phyloP scores from a whole-genome alignment of 1,140 invertebrate species.

The Drosophila nigromelanica region DNA sequence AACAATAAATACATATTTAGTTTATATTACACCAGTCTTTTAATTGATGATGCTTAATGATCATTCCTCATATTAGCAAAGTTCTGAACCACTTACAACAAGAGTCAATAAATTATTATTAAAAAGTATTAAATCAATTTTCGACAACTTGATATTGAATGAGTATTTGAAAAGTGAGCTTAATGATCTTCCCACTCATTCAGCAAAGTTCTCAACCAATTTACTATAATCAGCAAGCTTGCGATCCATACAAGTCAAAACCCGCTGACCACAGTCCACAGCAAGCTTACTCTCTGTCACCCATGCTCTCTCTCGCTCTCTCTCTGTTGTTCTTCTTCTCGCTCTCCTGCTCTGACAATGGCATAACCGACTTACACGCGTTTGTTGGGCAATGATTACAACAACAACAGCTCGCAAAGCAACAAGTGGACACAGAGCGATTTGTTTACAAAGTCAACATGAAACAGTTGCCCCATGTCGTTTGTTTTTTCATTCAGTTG shows the following conservation, averaged over 20 bases:
- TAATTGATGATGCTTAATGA: too few relatives aligned
- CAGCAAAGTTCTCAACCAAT: conserved; percentile 44
- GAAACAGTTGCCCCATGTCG: conserved; percentile 23
- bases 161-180: neutral
- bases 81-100: too few relatives aligned
- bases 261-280: conserved; percentile 46
- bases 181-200: neutral
- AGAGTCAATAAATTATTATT: too few relatives aligned
- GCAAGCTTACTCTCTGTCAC: neutral
- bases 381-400: conserved; percentile 2
- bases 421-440: conserved; percentile 28
- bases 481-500: conserved; percentile 61
- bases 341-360: neutral
- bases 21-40: too few relatives aligned
- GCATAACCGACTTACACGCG: neutral
- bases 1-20: too few relatives aligned
- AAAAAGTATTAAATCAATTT: too few relatives aligned
- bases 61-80: too few relatives aligned
- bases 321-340: neutral
- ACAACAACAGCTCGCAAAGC: neutral
- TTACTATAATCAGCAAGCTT: conserved; percentile 22
- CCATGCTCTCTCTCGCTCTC: neutral
- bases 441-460: conserved; percentile 67
- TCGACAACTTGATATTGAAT: too few relatives aligned
- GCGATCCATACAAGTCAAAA: conserved; percentile 48